Percentiles rank a stretch among this genome's conserved stretches.
Conservation (phyloP, 2,113 vertebrate genomes). For the Maccullochella peelii region DNA sequence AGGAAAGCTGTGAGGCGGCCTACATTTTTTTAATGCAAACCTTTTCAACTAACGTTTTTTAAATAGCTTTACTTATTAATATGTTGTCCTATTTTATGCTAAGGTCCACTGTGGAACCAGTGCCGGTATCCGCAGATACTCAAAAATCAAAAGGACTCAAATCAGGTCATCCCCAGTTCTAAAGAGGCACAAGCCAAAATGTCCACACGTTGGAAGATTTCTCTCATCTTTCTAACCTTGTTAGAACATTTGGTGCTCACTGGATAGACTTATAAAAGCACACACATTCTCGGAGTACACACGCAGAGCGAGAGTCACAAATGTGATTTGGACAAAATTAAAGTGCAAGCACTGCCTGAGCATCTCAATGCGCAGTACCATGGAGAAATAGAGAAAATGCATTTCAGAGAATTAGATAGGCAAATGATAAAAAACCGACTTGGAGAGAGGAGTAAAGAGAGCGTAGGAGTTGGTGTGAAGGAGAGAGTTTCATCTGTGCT, state of each 20-base stretch:
- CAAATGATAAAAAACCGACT: conserved; percentile 38
- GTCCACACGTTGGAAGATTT: neutral
- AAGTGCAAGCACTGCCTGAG: conserved; percentile 38
- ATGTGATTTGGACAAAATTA: conserved; percentile 61
- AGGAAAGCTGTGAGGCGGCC: neutral
- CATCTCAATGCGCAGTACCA: conserved; percentile 16
- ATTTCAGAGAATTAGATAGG: conserved; percentile 49
- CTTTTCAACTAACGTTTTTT: neutral
- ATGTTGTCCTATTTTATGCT: neutral
- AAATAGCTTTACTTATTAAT: neutral
- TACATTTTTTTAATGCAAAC: neutral
- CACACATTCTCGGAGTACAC: conserved; percentile 26
- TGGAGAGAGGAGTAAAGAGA: conserved; percentile 42
- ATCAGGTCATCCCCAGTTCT: conserved; percentile 13
- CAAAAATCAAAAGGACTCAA: neutral
- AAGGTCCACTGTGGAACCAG: neutral
- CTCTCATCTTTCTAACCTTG: conserved; percentile 48
- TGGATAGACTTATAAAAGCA: conserved; percentile 22
- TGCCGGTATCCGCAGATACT: neutral
- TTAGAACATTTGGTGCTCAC: conserved; percentile 50
- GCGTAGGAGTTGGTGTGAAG: conserved; percentile 71
- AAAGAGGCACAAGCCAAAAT: neutral
- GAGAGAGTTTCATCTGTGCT: conserved; percentile 76
- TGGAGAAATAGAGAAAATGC: conserved; percentile 35
- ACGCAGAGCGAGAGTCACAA: conserved; percentile 48